Base-by-base conservation (phyloP, 2,797 vertebrate genomes). In the Alca torda region DNA sequence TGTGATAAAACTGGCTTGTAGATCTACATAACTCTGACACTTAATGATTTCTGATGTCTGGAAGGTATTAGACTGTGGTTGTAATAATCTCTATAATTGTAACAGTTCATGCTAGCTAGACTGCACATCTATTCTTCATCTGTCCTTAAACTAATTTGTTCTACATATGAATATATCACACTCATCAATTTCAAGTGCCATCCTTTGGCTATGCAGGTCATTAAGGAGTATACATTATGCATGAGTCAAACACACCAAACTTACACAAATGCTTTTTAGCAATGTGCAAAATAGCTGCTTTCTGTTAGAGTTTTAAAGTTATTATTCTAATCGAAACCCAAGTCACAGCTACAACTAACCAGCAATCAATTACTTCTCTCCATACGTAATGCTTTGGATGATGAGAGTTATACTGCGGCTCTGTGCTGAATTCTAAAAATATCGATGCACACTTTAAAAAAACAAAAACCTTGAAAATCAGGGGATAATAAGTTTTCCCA, bases 181-280 rank as follows among this genome's bases (percentile, higher is more conserved):
- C 76, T 97, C 97, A 98, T 98, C 97, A 98, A 98, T 98, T 98
- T 97, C 93, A 97, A 98, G 94, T 97, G 96, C 84, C 95, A 97
- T 97, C 95, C 93, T 91, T 97, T 95, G 93, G 96, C 96, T 97
- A 70, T 96, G 96, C 96, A 94, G 93, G 85, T 97, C 96, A 96
- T 98, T 98, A 98, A 96, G 92, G 78, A 69, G 35, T 84, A 98
- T 98, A 77, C 93, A 98, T 98, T 97, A 98, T 98, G 96, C 89
- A 98, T 98, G 97, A 98, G 57, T 95, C 79, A 94, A 96, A 95
- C 79, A 93, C 50, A 95, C 84, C 92, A 96, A 98, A 97, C 78
- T 97, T 95, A 69, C 51, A 93, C 20, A 63, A 96, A 97, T 86
- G 85, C n/a, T 94, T 98, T 96, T 94, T 75, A 85, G 82, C 61